Evolutionary conservation across 2,888 invertebrate genomes (phyloP), one percentile per base, ranked within the genome.

Genomic region (Gymnosoma rotundatum): DNA sequence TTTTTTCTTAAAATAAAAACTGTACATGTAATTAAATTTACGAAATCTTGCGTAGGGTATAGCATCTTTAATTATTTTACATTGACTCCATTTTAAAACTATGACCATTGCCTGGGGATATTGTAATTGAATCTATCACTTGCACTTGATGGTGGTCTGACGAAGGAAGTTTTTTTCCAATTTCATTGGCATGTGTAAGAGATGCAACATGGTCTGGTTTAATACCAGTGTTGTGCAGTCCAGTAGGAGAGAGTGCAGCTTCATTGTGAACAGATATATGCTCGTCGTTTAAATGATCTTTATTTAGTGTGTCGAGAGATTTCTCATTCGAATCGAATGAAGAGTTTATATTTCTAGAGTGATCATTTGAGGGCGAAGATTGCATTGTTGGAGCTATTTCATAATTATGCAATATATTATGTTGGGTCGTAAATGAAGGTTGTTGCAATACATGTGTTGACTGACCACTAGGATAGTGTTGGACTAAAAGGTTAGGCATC

Each of bases 51-150:
- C 25, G 56, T 42, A 45, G 18, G 5, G 6, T 50, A 67, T 69
- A 74, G 42, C 50, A 21, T 58, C 56, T 60, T 36, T 58, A 63
- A 61, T 45, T 45, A 73, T 9, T 83, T 90, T 92, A 92, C 87
- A 92, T 91, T 82, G 91, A 90, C 87, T 92, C 92, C 83, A 92
- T 92, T 89, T 92, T 92, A 78, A 92, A 92, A 85, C 89, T 90
- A 81, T 91, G 90, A 54, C 90, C 89, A 79, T 88, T 89, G 61
- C 88, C 89, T 14, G 92, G 91, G 16, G 92, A 92, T 88, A 92
- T 92, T 72, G 91, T 91, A 73, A 92, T 91, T 20, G 91, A 91
- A 86, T 90, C 90, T 58, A 92, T 91, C 25, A 92, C 90, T 84
- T 90, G 91, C 21, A 91, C 90, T 45, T 87, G 89, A 79, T 86